Conservation (phyloP, 2,888 invertebrate species). For the Anoplius nigerrimus region DNA sequence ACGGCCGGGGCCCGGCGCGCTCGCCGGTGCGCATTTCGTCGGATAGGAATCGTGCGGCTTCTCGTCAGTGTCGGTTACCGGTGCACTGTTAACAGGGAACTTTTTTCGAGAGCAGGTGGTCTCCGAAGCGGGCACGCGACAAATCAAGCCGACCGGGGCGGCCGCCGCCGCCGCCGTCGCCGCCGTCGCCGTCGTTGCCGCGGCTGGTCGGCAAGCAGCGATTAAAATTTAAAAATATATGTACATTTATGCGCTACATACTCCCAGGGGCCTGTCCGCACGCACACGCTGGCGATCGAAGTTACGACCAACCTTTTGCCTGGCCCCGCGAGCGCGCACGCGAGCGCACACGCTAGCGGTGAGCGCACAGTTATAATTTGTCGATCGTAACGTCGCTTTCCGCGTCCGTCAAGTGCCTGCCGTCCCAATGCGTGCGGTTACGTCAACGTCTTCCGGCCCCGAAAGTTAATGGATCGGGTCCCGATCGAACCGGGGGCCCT, state of each 20-base stretch:
- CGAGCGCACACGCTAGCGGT: too few species aligned
- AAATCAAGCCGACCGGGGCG: slow-evolving; percentile 63
- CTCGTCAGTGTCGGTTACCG: slow-evolving; percentile 52
- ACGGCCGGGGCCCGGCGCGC: slow-evolving; percentile 3
- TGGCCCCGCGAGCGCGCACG: neutral
- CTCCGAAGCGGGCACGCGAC: slow-evolving; percentile 67
- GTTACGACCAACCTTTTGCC: too few species aligned
- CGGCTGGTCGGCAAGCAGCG: slow-evolving; percentile 35
- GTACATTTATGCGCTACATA: neutral
- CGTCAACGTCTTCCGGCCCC: too few species aligned
- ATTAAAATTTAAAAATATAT: slow-evolving; percentile 49
- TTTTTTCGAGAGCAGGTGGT: slow-evolving; percentile 68
- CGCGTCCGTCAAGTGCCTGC: too few species aligned
- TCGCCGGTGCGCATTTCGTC: neutral
- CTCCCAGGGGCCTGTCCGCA: too few species aligned
- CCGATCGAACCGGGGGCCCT: too few species aligned
- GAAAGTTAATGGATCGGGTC: too few species aligned
- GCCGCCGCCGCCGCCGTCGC: too few species aligned
- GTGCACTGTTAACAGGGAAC: slow-evolving; percentile 60
- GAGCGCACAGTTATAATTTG: neutral
- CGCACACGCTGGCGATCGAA: too few species aligned
- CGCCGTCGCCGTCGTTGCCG: neutral
- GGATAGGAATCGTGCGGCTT: neutral
- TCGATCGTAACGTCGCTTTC: too few species aligned
- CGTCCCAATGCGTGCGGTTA: too few species aligned